A percentile compares a stretch with the other conserved stretches of the same genome.
Evolutionary conservation across 2,113 vertebrate species (phyloP).

Genomic region (Nannobrachium achirus): DNA sequence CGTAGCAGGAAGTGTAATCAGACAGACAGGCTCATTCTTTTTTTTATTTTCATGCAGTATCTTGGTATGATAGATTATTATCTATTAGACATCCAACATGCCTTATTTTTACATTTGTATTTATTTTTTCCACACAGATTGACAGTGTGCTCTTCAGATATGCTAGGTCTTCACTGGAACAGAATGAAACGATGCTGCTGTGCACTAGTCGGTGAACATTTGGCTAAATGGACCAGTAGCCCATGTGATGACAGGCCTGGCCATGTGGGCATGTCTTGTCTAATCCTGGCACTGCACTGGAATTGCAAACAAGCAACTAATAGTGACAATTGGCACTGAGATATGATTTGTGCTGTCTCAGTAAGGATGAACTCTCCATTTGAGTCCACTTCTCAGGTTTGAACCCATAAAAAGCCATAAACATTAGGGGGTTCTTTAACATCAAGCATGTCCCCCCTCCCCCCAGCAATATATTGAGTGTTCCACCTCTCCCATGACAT

Average conservation of each 20-base stretch:
- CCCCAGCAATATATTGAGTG: slow-evolving; percentile 45
- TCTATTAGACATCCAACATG: too few relatives aligned
- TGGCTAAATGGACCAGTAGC: not conserved
- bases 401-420: not conserved
- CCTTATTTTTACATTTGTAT: too few relatives aligned
- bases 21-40: too few relatives aligned
- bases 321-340: slow-evolving; percentile 34
- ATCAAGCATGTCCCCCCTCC: not conserved
- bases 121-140: too few relatives aligned
- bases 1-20: too few relatives aligned
- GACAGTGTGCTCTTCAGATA: not conserved
- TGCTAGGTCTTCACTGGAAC: not conserved
- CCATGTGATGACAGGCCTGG: slow-evolving; percentile 24
- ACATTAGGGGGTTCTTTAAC: not conserved
- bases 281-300: slow-evolving; percentile 41
- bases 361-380: not conserved
- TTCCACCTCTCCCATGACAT: slow-evolving; percentile 42
- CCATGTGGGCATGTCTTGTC: slow-evolving; percentile 33
- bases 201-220: not conserved
- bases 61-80: not conserved
- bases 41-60: too few relatives aligned
- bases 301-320: slow-evolving; percentile 57
- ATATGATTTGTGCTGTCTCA: not conserved
- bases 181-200: not conserved
- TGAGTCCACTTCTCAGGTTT: not conserved